Base-by-base conservation (phyloP, 2,888 invertebrate genomes). In the Aricia artaxerxes region DNA sequence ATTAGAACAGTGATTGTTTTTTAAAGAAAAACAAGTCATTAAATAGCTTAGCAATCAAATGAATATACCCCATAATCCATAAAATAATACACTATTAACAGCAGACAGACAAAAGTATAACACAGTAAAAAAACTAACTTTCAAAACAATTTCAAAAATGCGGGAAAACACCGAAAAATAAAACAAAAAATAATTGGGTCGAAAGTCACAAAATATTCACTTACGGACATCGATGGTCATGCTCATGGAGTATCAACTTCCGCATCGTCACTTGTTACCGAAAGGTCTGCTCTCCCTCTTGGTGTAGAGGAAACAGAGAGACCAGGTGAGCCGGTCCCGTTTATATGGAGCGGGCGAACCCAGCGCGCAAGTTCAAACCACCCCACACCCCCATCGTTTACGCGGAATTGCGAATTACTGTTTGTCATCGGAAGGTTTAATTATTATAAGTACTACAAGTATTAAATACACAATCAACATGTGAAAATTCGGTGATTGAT, bases 221-320 rank as follows among this genome's bases (percentile, higher is more conserved):
- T 89, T 85, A 90, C 90, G 86, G 86, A 78, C 90, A 91, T 3
- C 88, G 85, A 49, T 89, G 75, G 78, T 91, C 90, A 78, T 90
- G 89, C 0, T 84, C 80, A 40, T 90, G 90, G 0, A 81, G 82
- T 24, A 88, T 88, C 79, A 85, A 87, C 79, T 83, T 84, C 77
- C 84, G 85, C 1, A 84, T 85, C 44, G 80, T 83, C 86, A 88
- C 64, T 78, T 11, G 35, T 57, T 16, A 16, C 53, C 13, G 57
- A 49, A 69, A 79, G 72, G 78, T 80, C 80, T 44, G 73, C 69
- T 57, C 80, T 77, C 79, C 73, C 57, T 77, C 80, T 79, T 78
- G 81, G 85, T 86, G 83, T 82, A 83, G 77, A 82, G 83, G 79
- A 82, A 80, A 78, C 84, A 81, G 81, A 81, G 86, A 80, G 84